Conservation (phyloP, 92 coral and sea anemone genomes). For the Phenganax marumi region DNA sequence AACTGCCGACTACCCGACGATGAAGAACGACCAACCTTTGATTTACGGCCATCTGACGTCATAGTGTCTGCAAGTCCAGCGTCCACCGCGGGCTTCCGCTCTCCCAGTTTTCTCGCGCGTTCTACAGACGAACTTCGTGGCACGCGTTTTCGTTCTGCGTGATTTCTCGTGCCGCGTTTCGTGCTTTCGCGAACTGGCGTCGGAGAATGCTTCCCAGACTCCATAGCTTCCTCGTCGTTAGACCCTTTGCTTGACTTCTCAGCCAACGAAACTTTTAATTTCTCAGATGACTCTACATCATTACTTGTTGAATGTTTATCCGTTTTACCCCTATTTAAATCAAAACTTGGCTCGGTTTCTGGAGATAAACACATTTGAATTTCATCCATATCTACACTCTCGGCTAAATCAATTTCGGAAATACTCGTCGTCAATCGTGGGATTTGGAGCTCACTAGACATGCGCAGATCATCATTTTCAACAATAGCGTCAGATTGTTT, state of each 20-base stretch:
- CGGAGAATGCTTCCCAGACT: not conserved
- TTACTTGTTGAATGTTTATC: not conserved
- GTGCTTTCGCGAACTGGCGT: constrained; percentile 14
- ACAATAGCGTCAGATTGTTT: constrained; percentile 69
- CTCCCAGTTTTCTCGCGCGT: constrained; percentile 34
- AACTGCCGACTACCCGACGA: constrained; percentile 48
- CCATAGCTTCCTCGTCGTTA: not conserved
- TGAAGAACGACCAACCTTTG: constrained; percentile 26
- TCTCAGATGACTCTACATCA: constrained; percentile 22
- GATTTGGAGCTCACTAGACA: constrained; percentile 14
- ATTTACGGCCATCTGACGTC: constrained; percentile 23
- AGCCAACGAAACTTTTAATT: constrained; percentile 12
- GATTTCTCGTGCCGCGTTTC: constrained; percentile 20
- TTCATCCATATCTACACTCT: constrained; percentile 32
- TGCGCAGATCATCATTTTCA: constrained; percentile 6
- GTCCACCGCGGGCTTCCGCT: constrained; percentile 11
- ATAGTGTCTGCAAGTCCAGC: constrained; percentile 4
- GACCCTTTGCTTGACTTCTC: not conserved
- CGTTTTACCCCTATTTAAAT: not conserved
- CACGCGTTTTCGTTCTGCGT: constrained; percentile 38
- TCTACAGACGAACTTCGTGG: constrained; percentile 39
- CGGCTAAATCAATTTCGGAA: constrained; percentile 34
- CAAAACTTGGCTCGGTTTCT: constrained; percentile 6
- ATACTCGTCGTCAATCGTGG: constrained; percentile 28
- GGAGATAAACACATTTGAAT: constrained; percentile 42